A percentile compares a stretch with the other conserved stretches of the same genome.
phyloP scores from a whole-genome alignment of 2,888 invertebrate genomes.

The Argyra leucocephala region DNA sequence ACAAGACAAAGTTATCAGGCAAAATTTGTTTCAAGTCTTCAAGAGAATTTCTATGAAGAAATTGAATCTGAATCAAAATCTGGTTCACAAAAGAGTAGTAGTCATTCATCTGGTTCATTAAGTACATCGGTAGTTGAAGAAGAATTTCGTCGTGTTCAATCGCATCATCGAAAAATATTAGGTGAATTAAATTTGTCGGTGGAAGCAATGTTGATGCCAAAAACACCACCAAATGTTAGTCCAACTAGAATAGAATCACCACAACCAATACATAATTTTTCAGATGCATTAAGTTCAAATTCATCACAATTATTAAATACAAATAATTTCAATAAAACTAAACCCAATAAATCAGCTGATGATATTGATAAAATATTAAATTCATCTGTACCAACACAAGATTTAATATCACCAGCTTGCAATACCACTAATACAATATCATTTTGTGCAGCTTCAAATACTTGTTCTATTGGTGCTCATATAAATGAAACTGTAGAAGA shows the following conservation, averaged over 20 bases:
- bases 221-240: conserved; percentile 47
- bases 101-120: conserved; percentile 55
- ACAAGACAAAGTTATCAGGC: conserved; percentile 58
- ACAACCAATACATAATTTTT: conserved; percentile 49
- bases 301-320: not conserved
- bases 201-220: conserved; percentile 85
- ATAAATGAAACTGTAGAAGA: not conserved
- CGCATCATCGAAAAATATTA: conserved; percentile 69
- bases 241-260: conserved; percentile 40
- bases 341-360: conserved; percentile 15
- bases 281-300: conserved; percentile 28
- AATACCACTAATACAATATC: conserved; percentile 44
- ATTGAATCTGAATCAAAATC: conserved; percentile 24
- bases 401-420: conserved; percentile 59
- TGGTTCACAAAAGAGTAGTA: conserved; percentile 13
- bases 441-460: conserved; percentile 4
- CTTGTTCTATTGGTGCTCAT: not conserved
- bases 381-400: conserved; percentile 60
- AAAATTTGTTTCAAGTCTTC: conserved; percentile 50
- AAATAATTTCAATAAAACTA: not conserved
- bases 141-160: conserved; percentile 74
- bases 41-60: conserved; percentile 32
- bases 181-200: conserved; percentile 79
- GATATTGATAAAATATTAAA: conserved; percentile 48
- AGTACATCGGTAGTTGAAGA: conserved; percentile 69